Evolutionary conservation across 1,140 invertebrate species (phyloP).

Genomic region (Dendroctonus ponderosae): DNA sequence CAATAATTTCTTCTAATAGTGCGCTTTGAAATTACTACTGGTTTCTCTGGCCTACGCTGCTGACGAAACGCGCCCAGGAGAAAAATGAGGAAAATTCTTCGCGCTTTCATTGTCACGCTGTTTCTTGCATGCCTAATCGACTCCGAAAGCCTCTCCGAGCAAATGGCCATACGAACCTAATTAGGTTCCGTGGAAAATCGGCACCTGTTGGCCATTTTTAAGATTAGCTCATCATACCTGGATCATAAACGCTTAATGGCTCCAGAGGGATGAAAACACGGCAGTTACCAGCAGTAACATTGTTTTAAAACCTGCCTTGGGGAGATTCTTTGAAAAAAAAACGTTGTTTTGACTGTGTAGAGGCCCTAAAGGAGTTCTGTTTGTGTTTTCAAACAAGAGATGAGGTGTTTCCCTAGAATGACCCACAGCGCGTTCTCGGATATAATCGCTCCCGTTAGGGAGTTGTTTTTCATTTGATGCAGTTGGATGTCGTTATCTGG

Average conservation of each 20-base stretch:
- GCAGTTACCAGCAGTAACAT: conserved; percentile 8
- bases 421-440: conserved; percentile 4
- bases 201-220: conserved; percentile 24
- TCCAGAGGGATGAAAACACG: conserved; percentile 12
- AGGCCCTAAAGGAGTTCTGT: too few species aligned
- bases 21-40: conserved; percentile 20
- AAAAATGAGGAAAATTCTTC: too few species aligned
- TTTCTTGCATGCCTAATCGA: too few species aligned
- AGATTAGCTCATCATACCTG: conserved; percentile 21
- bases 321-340: too few species aligned
- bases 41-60: neutral
- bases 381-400: too few species aligned
- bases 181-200: conserved; percentile 23
- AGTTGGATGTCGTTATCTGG: conserved; percentile 14
- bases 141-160: too few species aligned
- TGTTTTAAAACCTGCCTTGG: too few species aligned
- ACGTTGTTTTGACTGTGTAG: too few species aligned
- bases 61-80: too few species aligned
- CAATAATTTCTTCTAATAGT: conserved; percentile 34
- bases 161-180: conserved; percentile 5
- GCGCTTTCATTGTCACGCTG: too few species aligned
- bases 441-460: conserved; percentile 18
- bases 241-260: conserved; percentile 23
- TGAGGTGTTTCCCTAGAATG: too few species aligned
- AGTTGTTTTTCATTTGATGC: conserved; percentile 22